Evolutionary conservation across 2,113 vertebrate species (phyloP).

Genomic region (Ageneiosus marmoratus): DNA sequence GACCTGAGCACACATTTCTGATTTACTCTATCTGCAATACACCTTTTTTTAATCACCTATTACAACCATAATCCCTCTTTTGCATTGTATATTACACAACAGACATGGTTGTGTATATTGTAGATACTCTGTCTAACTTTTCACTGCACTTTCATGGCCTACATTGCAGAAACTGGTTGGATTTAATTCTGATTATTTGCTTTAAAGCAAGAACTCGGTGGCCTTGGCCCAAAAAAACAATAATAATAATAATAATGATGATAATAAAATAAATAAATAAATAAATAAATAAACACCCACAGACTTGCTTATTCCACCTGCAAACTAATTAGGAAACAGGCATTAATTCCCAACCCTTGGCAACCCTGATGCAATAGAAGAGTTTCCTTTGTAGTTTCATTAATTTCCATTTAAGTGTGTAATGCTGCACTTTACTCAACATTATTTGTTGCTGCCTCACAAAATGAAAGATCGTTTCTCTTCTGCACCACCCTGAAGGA

Average conservation of each 20-base stretch:
- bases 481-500: background rate
- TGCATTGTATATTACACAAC: background rate
- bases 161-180: background rate
- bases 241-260: too few species aligned
- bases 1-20: background rate
- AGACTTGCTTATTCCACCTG: background rate
- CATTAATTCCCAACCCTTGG: background rate
- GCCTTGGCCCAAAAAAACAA: background rate
- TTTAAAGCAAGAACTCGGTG: background rate
- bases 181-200: background rate
- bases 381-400: too few species aligned
- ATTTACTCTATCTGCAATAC: background rate
- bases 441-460: background rate
- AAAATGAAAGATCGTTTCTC: background rate
- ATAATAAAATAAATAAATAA: too few species aligned
- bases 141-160: background rate
- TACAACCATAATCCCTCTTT: background rate
- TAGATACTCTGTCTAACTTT: background rate
- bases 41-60: background rate
- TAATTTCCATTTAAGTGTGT: background rate
- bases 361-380: background rate
- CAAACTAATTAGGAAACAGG: background rate
- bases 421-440: background rate
- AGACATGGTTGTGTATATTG: background rate
- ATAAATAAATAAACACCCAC: background rate